Percentiles rank a stretch among this genome's conserved stretches.
These are phyloP conservation scores for Neoscelio sp. DNA, from an alignment of 2,888 invertebrate genomes.

Conservation along the genomic window DNA sequence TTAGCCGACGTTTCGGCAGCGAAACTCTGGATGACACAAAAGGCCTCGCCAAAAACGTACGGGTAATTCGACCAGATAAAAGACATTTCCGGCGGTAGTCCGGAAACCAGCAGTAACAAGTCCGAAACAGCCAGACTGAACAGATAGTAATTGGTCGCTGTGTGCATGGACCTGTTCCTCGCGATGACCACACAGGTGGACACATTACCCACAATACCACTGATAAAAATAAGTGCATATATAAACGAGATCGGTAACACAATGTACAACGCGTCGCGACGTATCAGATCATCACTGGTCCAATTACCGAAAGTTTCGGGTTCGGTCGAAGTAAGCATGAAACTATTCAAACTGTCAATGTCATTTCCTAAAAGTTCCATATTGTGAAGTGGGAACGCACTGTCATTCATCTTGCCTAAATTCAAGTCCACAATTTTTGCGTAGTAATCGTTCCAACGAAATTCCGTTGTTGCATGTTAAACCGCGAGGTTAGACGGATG, in stretches of 20 bases:
- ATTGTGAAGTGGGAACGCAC: too few relatives aligned
- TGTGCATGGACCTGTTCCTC: constrained; percentile 87
- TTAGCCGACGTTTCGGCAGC: constrained; percentile 94
- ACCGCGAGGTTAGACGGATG: too few relatives aligned
- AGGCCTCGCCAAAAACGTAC: constrained; percentile 90
- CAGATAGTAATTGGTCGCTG: constrained; percentile 87
- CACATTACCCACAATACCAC: constrained; percentile 86
- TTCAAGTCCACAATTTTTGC: too few relatives aligned
- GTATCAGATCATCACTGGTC: constrained; percentile 15
- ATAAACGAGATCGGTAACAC: constrained; percentile 88
- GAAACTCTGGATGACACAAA: constrained; percentile 90
- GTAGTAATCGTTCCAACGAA: too few relatives aligned
- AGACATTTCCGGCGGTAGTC: constrained; percentile 86
- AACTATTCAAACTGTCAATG: constrained; percentile 7
- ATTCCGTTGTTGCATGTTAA: too few relatives aligned
- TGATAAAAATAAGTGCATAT: constrained; percentile 88
- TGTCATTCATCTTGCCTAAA: too few relatives aligned
- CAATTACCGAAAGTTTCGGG: too few relatives aligned
- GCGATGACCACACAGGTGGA: constrained; percentile 87
- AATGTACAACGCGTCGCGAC: constrained; percentile 85
- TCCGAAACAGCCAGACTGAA: constrained; percentile 87
- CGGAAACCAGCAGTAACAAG: constrained; percentile 85
- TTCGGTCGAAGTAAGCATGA: neutral
- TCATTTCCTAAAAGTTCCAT: neutral
- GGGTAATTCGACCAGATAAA: constrained; percentile 86